Base-by-base conservation (phyloP, 2,888 invertebrate genomes). In the Morpho achilles region DNA sequence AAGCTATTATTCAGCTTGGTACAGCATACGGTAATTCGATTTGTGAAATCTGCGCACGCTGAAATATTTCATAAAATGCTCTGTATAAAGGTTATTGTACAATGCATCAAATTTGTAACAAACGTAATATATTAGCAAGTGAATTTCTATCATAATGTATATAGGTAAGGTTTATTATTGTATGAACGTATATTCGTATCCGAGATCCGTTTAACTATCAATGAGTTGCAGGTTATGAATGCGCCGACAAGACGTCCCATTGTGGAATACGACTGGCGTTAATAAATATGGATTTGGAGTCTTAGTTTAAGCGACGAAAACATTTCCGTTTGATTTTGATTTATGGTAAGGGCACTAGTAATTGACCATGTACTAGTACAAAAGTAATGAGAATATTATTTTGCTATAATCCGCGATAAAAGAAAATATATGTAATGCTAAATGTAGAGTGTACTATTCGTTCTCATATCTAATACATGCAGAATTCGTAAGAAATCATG, bases 151-250 rank as follows among this genome's bases (percentile, higher is more conserved):
- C 9, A 2, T 56, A 46, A 44, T 7, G 0, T 2, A 8, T 8
- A 0, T 8, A 0, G 0, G 0, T 59, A 54, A 49, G 41, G 45
- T 22, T 9, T 45, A 43, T 10, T 54, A 54, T 59, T 32, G 16
- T n/a, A 8, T 61, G 48, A 7, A 23, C 39, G 10, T 8, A 7
- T 3, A 40, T 16, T n/a, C 42, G 23, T 48, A 55, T 53, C 10
- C 9, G 22, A 23, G 7, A 52, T 58, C 48, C 57, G 51, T 58
- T 51, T 56, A 56, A 56, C 47, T 62, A 58, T 61, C 58, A 61
- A 61, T 61, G 61, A 56, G 58, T 53, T 53, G 54, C 44, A 63
- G 49, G 58, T 62, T 58, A 58, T 62, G 60, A 62, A 61, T 63
- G 58, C 60, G 58, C 60, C 60, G 60, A 62, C 62, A 62, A 60